Evolutionary conservation across 2,113 vertebrate species (phyloP).

Genomic region (Aegithalos caudatus): DNA sequence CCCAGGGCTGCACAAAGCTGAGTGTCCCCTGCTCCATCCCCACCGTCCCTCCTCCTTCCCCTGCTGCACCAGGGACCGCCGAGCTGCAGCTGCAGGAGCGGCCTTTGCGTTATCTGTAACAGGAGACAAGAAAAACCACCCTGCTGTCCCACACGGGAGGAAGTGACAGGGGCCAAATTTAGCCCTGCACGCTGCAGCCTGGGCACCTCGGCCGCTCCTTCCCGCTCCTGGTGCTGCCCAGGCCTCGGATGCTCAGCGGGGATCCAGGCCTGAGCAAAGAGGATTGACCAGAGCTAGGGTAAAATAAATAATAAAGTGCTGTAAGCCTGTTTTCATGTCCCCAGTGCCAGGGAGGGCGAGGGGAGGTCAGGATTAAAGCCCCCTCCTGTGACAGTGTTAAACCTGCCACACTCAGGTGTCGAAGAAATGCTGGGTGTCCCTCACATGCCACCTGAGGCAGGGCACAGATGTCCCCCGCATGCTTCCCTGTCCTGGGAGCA

Average conservation of each 20-base stretch:
- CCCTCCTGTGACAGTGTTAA: background rate
- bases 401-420: rapidly evolving
- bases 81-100: rapidly evolving
- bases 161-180: background rate
- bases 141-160: background rate
- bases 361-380: background rate
- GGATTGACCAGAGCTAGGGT: background rate
- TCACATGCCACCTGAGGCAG: background rate
- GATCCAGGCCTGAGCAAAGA: background rate
- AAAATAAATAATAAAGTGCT: background rate
- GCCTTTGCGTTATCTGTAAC: background rate
- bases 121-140: background rate
- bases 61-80: rapidly evolving
- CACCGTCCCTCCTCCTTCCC: rapidly evolving
- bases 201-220: background rate
- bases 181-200: background rate
- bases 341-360: background rate
- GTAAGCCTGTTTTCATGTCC: background rate
- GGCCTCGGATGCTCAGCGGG: background rate
- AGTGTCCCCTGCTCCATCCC: background rate
- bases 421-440: rapidly evolving
- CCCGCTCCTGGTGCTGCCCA: rapidly evolving
- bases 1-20: rapidly evolving
- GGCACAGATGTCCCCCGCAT: rapidly evolving
- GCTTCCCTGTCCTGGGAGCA: background rate